Evolutionary conservation across 2,888 invertebrate species (phyloP).

Genomic region (Drosophila melanosoma): DNA sequence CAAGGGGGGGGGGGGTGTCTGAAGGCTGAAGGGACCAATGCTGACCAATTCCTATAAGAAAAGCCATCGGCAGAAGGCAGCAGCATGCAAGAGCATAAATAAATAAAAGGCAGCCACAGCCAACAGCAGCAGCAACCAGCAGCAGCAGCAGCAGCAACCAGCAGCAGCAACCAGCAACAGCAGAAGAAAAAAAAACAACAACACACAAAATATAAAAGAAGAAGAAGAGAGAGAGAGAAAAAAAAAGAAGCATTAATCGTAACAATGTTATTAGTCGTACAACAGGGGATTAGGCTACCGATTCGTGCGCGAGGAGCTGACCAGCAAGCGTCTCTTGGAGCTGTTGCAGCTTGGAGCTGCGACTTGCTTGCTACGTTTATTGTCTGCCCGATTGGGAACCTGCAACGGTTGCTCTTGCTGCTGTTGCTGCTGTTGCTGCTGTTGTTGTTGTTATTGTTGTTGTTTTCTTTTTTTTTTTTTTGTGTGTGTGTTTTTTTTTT

Average conservation of each 20-base stretch:
- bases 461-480: constrained; percentile 22
- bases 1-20: neutral
- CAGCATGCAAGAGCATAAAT: constrained; percentile 68
- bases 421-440: constrained; percentile 16
- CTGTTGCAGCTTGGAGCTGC: constrained; percentile 32
- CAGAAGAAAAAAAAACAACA: constrained; percentile 38
- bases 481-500: constrained; percentile 25
- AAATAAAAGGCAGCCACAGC: constrained; percentile 66
- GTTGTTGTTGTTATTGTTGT: constrained; percentile 21
- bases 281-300: constrained; percentile 85
- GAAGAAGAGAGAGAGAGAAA: constrained; percentile 12
- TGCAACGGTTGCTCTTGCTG: constrained; percentile 48
- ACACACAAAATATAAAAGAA: constrained; percentile 40
- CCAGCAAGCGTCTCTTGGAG: constrained; percentile 41
- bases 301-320: constrained; percentile 72
- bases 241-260: constrained; percentile 83
- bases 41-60: constrained; percentile 77
- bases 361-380: constrained; percentile 46
- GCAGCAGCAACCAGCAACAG: constrained; percentile 45
- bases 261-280: constrained; percentile 85
- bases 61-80: constrained; percentile 56
- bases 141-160: constrained; percentile 15
- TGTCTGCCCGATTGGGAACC: constrained; percentile 62
- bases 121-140: constrained; percentile 28
- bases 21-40: constrained; percentile 29